phyloP scores from a whole-genome alignment of 2,113 vertebrate species.

The Chunga burmeisteri region DNA sequence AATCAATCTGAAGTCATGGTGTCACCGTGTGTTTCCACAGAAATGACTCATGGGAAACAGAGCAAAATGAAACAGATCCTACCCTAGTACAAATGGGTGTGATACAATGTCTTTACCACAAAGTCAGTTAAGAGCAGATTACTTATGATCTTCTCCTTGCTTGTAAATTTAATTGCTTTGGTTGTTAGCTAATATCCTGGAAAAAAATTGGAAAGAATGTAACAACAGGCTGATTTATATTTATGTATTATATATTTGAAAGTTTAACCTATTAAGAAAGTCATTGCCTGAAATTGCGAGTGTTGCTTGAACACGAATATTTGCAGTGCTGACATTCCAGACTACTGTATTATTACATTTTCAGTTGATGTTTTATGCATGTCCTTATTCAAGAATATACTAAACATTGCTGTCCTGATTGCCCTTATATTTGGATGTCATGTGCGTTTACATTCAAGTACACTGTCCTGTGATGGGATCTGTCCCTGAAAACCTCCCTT shows the following conservation, averaged over 20 bases:
- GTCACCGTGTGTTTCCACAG: background rate
- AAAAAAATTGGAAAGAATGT: background rate
- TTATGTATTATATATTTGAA: conserved; percentile 30
- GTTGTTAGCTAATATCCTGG: background rate
- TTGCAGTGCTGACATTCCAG: background rate
- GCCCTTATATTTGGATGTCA: conserved; percentile 39
- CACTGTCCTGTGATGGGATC: background rate
- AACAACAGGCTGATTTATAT: conserved; percentile 18
- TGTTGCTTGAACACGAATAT: conserved; percentile 5
- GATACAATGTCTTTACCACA: background rate
- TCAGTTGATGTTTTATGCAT: conserved; percentile 37
- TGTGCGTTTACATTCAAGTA: conserved; percentile 24
- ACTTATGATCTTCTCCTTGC: background rate
- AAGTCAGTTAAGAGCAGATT: background rate
- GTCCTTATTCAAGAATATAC: conserved; percentile 23
- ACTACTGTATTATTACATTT: conserved; percentile 40
- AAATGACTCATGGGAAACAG: background rate
- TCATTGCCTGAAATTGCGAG: conserved; percentile 29
- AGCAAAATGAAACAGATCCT: background rate
- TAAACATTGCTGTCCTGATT: conserved; percentile 21
- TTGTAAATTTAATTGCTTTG: conserved; percentile 17
- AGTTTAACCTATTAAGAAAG: conserved; percentile 44
- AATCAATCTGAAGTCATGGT: background rate
- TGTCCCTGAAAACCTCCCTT: background rate
- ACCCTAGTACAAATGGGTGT: background rate